Conservation (phyloP, 2,113 vertebrate genomes). For the Onychostoma macrolepis region DNA sequence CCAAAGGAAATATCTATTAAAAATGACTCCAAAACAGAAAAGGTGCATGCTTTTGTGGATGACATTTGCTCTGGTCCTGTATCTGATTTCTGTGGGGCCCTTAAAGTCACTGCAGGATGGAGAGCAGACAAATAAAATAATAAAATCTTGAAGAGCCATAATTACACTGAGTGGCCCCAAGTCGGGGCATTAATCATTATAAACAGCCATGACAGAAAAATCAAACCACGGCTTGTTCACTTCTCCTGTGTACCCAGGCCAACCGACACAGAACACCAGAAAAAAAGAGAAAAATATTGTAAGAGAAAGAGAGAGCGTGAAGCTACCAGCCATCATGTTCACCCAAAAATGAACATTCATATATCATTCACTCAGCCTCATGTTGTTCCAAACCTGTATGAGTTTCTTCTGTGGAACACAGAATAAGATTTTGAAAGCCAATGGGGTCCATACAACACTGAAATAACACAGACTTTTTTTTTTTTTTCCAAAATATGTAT, state of each 20-base stretch:
- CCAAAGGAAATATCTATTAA: background rate
- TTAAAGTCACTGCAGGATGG: slow-evolving; percentile 21
- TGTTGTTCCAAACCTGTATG: background rate
- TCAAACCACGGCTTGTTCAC: slow-evolving; percentile 72
- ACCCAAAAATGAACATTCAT: background rate
- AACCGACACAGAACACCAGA: slow-evolving; percentile 53
- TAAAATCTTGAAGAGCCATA: slow-evolving; percentile 65
- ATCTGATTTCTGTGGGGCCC: slow-evolving; percentile 8
- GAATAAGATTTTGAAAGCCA: background rate
- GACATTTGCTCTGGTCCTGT: slow-evolving; percentile 12
- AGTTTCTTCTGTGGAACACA: background rate
- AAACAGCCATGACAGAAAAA: slow-evolving; percentile 78
- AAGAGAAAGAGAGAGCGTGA: slow-evolving; percentile 26
- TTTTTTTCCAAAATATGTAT: background rate
- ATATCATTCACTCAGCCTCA: background rate
- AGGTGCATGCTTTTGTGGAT: slow-evolving; percentile 19
- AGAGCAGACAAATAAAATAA: slow-evolving; percentile 48
- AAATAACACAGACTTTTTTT: background rate
- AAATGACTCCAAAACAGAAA: background rate
- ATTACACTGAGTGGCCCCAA: slow-evolving; percentile 72
- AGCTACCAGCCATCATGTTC: slow-evolving; percentile 17
- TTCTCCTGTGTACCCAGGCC: slow-evolving; percentile 60
- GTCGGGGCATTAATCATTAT: slow-evolving; percentile 78
- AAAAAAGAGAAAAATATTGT: slow-evolving; percentile 30
- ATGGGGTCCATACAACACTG: background rate